phyloP scores from a whole-genome alignment of 2,888 invertebrate genomes.

The Drosophila histrio region DNA sequence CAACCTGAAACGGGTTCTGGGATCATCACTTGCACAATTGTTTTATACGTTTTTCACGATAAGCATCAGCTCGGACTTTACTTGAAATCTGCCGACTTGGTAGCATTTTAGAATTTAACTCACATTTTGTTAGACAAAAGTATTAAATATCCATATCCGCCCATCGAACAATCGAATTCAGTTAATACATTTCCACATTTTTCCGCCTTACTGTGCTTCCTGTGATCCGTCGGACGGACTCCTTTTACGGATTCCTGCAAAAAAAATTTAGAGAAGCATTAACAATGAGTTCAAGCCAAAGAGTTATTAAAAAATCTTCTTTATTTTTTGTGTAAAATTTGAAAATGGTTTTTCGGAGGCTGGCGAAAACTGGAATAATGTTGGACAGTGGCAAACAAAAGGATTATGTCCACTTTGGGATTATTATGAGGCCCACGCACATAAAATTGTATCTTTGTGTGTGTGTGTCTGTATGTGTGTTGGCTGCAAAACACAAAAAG shows the following conservation, averaged over 20 bases:
- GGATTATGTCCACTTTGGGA: conserved; percentile 78
- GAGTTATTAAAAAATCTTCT: conserved; percentile 68
- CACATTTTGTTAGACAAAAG: conserved; percentile 61
- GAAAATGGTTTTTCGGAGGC: conserved; percentile 28
- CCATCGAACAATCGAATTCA: conserved; percentile 66
- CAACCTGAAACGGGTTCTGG: conserved; percentile 19
- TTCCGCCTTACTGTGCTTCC: conserved; percentile 17
- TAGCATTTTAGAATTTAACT: conserved; percentile 54
- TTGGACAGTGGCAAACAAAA: conserved; percentile 66
- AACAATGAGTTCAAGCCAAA: conserved; percentile 26
- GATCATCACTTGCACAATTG: conserved; percentile 38
- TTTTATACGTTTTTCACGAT: conserved; percentile 25
- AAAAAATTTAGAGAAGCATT: conserved; percentile 2
- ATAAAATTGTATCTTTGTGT: conserved; percentile 45
- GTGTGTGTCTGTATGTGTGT: neutral
- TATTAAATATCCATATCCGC: conserved; percentile 78
- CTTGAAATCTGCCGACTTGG: conserved; percentile 47
- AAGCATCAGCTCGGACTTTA: conserved; percentile 34
- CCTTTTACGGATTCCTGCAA: conserved; percentile 43
- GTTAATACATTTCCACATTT: conserved; percentile 51
- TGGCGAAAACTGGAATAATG: conserved; percentile 55
- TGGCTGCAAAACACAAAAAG: conserved; percentile 31
- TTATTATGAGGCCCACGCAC: conserved; percentile 63
- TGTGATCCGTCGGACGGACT: conserved; percentile 7
- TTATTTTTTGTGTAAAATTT: conserved; percentile 22